These are phyloP conservation scores for Betta splendens DNA, from an alignment of 2,797 vertebrate species.

Conservation along the genomic window DNA sequence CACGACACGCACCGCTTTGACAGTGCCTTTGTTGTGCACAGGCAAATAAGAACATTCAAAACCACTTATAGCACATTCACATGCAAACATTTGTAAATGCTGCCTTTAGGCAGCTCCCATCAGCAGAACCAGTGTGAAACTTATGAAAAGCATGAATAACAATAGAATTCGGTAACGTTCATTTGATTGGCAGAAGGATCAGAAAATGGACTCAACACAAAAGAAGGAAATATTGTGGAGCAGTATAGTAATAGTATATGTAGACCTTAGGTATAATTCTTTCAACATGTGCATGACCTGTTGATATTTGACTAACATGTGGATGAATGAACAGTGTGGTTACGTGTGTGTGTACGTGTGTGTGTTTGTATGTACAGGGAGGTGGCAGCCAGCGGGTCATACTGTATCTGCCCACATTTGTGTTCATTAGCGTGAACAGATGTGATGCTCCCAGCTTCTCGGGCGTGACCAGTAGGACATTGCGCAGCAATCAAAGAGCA, in stretches of 20 bases:
- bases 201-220: constrained; percentile 23
- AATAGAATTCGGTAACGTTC: constrained; percentile 19
- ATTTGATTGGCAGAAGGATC: constrained; percentile 30
- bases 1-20: constrained; percentile 20
- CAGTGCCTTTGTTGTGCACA: constrained; percentile 44
- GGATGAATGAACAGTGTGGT: background rate
- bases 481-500: constrained; percentile 41
- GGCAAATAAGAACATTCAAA: constrained; percentile 65
- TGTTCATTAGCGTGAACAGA: constrained; percentile 16
- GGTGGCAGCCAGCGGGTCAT: constrained; percentile 30
- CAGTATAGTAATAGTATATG: constrained; percentile 4
- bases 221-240: background rate
- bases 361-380: constrained; percentile 30
- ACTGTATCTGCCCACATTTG: constrained; percentile 10
- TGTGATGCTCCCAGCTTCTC: constrained; percentile 20
- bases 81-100: constrained; percentile 58
- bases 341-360: constrained; percentile 13
- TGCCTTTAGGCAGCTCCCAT: constrained; percentile 26
- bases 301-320: too few species aligned
- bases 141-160: constrained; percentile 28
- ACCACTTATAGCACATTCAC: constrained; percentile 61
- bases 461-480: constrained; percentile 27
- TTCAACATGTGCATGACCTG: background rate
- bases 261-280: background rate
- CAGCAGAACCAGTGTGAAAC: constrained; percentile 25